phyloP scores from a whole-genome alignment of 2,113 vertebrate species.

The Bos taurus region ARS-UCD2.0 NC_037352.1:32671501-32672000 shows the following conservation, averaged over 20 bases:
- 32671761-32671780: not conserved
- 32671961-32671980: not conserved
- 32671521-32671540: rapidly evolving
- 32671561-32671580: rapidly evolving
- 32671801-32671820: not conserved
- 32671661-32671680: not conserved
- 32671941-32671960: not conserved
- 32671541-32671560: rapidly evolving
- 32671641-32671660: not conserved
- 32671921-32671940: not conserved
- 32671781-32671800: not conserved
- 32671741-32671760: not conserved
- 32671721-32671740: rapidly evolving
- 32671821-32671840: not conserved
- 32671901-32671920: rapidly evolving
- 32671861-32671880: not conserved
- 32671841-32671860: not conserved
- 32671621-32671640: not conserved
- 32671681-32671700: not conserved
- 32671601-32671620: rapidly evolving
- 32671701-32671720: not conserved
- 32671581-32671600: rapidly evolving
- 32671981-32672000: not conserved
- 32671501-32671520: rapidly evolving
- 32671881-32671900: not conserved